These are phyloP conservation scores for Empis livida DNA, from an alignment of 2,888 invertebrate genomes.

Conservation along the genomic window DNA sequence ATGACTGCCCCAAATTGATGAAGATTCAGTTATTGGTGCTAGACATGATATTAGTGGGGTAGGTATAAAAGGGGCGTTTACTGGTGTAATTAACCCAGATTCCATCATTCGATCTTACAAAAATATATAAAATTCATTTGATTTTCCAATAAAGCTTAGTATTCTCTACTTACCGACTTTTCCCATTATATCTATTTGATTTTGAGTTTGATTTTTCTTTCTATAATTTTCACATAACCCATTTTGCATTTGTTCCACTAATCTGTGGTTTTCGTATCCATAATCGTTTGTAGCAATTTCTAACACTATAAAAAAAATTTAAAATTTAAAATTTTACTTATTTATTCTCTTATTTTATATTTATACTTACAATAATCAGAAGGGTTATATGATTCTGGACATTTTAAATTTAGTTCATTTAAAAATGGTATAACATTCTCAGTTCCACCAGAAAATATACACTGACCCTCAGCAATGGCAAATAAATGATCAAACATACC, in stretches of 20 bases:
- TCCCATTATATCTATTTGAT: constrained; percentile 30
- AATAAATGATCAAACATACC: constrained; percentile 84
- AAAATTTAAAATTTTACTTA: background rate
- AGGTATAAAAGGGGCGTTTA: constrained; percentile 31
- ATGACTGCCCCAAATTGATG: constrained; percentile 21
- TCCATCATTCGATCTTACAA: constrained; percentile 41
- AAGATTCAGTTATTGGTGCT: constrained; percentile 21
- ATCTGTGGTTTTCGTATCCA: constrained; percentile 42
- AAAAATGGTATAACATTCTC: constrained; percentile 65
- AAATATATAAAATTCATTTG: background rate
- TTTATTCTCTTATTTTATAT: background rate
- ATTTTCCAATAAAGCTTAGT: constrained; percentile 12
- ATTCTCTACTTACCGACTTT: constrained; percentile 31
- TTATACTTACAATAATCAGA: constrained; percentile 69
- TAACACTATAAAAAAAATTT: constrained; percentile 43
- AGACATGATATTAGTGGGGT: constrained; percentile 5
- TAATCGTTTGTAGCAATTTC: constrained; percentile 72
- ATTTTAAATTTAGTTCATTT: constrained; percentile 51
- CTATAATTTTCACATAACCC: constrained; percentile 47
- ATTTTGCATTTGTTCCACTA: constrained; percentile 49
- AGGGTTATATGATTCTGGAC: constrained; percentile 83
- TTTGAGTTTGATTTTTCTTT: constrained; percentile 29
- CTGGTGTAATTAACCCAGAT: constrained; percentile 40
- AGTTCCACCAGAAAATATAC: constrained; percentile 69
- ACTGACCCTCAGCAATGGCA: constrained; percentile 64